Evolutionary conservation across 2,888 invertebrate genomes (phyloP).

Genomic region (Alloplasta piceator): DNA sequence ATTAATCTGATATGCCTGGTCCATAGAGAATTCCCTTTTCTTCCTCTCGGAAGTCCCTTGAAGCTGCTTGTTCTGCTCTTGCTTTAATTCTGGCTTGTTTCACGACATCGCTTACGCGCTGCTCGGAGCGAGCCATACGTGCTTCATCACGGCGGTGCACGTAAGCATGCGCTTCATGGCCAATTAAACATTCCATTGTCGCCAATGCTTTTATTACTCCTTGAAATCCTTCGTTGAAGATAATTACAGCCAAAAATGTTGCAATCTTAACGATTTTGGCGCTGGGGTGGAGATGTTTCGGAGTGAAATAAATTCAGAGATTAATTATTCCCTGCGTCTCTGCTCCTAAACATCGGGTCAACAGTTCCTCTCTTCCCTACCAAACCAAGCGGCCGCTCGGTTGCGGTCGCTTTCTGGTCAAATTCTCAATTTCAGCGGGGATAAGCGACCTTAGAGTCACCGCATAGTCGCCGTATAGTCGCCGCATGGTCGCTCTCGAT

Average conservation of each 20-base stretch:
- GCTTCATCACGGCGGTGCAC: conserved; percentile 10
- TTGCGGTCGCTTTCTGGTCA: no score
- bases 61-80: conserved; percentile 14
- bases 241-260: conserved; percentile 9
- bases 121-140: conserved; percentile 18
- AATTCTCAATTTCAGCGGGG: no score
- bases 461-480: no score
- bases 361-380: conserved; percentile 6
- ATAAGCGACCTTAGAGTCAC: no score
- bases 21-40: not conserved
- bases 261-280: conserved; percentile 24
- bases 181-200: not conserved
- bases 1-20: conserved; percentile 1
- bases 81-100: conserved; percentile 16
- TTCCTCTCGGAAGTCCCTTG: not conserved
- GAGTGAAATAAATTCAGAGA: conserved; percentile 26
- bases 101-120: conserved; percentile 30
- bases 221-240: conserved; percentile 12
- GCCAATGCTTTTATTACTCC: conserved; percentile 1
- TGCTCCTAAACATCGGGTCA: conserved; percentile 24
- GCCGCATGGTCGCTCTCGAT: no score
- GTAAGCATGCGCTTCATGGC: conserved; percentile 11
- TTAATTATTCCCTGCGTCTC: conserved; percentile 37
- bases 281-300: conserved; percentile 17
- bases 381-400: no score